phyloP scores from a whole-genome alignment of 2,888 invertebrate species.

The Eretmocerus hayati region DNA sequence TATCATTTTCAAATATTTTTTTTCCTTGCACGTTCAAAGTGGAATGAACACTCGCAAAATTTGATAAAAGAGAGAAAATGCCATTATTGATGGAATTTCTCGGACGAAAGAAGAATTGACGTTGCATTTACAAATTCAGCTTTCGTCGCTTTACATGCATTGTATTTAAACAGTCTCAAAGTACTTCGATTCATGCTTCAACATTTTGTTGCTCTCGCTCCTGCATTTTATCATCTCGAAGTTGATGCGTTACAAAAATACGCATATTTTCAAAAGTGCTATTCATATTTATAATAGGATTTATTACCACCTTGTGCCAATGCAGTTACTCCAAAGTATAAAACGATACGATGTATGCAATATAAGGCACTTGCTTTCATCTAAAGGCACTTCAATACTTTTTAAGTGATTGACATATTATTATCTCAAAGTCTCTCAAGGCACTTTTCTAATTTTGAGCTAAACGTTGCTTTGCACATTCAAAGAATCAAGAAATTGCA shows the following conservation, averaged over 20 bases:
- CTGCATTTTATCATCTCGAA: too few species aligned
- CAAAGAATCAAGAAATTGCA: too few species aligned
- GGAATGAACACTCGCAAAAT: slow-evolving; percentile 16
- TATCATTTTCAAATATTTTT: slow-evolving; percentile 13
- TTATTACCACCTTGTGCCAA: slow-evolving; percentile 7
- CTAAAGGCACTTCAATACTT: too few species aligned
- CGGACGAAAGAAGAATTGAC: slow-evolving; percentile 16
- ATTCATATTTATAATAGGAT: slow-evolving; percentile 16
- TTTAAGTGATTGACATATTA: too few species aligned
- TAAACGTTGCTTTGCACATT: too few species aligned
- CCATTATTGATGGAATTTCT: slow-evolving; percentile 7
- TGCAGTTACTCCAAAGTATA: slow-evolving; percentile 1
- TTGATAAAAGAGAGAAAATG: slow-evolving; percentile 8
- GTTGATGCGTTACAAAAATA: too few species aligned
- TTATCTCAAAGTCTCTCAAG: too few species aligned
- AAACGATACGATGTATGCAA: too few species aligned
- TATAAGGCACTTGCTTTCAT: too few species aligned
- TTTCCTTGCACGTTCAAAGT: slow-evolving; percentile 6
- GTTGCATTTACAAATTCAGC: slow-evolving; percentile 11
- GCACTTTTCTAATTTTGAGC: too few species aligned
- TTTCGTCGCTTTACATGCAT: slow-evolving; percentile 13
- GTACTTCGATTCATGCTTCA: slow-evolving; percentile 10
- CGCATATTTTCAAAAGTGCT: slow-evolving; percentile 11
- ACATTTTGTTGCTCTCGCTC: too few species aligned
- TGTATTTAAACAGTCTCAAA: slow-evolving; percentile 17